These are phyloP conservation scores for Isichthys henryi DNA, from an alignment of 2,113 vertebrate species.

Conservation along the genomic window DNA sequence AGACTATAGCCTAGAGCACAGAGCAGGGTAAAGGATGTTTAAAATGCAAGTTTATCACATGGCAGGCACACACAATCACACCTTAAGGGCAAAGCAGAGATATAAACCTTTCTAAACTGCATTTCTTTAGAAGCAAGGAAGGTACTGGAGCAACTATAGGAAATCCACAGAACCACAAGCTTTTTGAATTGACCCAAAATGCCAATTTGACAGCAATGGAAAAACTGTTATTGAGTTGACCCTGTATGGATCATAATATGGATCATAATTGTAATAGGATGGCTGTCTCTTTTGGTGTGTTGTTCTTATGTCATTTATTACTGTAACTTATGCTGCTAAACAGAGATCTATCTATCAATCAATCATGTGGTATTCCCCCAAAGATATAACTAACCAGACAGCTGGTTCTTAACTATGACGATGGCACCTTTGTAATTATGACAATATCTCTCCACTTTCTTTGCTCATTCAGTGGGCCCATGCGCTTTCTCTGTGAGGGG, in stretches of 20 bases:
- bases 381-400: neutral
- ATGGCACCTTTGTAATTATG: neutral
- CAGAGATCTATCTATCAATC: too few species aligned
- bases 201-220: neutral
- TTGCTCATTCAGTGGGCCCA: constrained; percentile 6
- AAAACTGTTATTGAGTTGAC: neutral
- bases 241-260: neutral
- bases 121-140: neutral
- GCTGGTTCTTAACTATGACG: neutral
- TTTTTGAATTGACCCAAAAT: neutral
- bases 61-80: neutral
- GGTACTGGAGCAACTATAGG: neutral
- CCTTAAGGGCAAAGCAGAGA: neutral
- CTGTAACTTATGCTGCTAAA: too few species aligned
- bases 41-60: neutral
- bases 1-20: neutral
- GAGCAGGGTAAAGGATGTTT: neutral
- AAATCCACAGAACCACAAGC: neutral
- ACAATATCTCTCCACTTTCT: constrained; percentile 2
- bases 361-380: neutral
- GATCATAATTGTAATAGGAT: too few species aligned
- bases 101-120: neutral
- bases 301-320: too few species aligned
- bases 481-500: neutral
- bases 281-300: too few species aligned